Base-by-base conservation (phyloP, 2,113 vertebrate genomes). In the Barbus barbus region DNA sequence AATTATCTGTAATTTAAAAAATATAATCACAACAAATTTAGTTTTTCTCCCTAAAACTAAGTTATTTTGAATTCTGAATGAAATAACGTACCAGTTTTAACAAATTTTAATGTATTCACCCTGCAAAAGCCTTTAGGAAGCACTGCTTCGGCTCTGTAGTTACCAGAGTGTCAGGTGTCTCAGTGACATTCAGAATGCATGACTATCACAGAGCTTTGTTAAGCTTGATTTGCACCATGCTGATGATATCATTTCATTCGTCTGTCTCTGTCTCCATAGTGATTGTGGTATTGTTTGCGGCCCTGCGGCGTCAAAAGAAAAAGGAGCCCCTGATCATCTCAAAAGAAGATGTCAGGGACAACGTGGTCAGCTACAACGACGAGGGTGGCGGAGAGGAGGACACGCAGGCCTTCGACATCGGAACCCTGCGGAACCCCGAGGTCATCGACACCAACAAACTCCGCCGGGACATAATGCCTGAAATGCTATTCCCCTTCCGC, bases 261-360 rank as follows among this genome's bases (percentile, higher is more conserved):
- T 84, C 92, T 93, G 88, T 92, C 90, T 87, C 88, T 91, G 89
- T 82, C 83, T 85, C 79, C 77, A 18, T 83, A 92, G 91, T 92
- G 88, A 92, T 92, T 44, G 91, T 96, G 63, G 96, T 97, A 20
- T 91, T 97, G 72, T 97, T 97, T 89, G 95, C 95, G 51, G 97
- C 97, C 89, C 94, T 99, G 88, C 95, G 97, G 90, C 95, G 96
- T 60, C 98, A 99, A 91, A 92, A 97, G 81, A 99, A 99, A 89
- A 99, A 99, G 88, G 98, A 99, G 91, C 98, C 98, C 89, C 96
- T 99, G 93, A 99, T 99, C 91, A 94, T 99, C 86, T 99, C 98
- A 48, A 99, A 99, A 88, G 98, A 99, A 78, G 98, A 99, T 44
- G 97, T 99, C 90, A 94, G 98, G 90, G 98, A 99, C 95, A 99